Evolutionary conservation across 2,888 invertebrate species (phyloP), one percentile per base, ranked within the genome.

Genomic region (Drosophila nigricruria): DNA sequence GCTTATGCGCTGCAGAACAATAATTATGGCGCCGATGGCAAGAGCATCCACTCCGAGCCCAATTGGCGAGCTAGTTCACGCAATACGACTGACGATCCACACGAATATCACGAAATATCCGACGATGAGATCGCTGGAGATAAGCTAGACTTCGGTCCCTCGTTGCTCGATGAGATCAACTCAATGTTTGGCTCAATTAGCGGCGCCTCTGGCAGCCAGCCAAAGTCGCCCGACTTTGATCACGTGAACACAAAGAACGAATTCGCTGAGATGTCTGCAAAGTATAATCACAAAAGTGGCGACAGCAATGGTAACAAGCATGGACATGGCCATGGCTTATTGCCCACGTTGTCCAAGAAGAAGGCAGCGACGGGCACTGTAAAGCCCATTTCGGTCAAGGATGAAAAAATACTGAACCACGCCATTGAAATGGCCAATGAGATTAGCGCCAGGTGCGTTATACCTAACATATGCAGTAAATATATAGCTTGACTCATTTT

Each of bases 351-450:
- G 25, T 91, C 90, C 38, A 93, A 92, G 70, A 92, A 93, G 59
- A 91, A 91, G 59, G 81, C 91, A 66, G 81, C 90, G 47, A 90
- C 91, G 36, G 93, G 94, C 27, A 94, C 95, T 0, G 89, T 90
- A 2, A 98, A 98, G 92, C 97, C 96, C 4, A 98, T 99, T 93
- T 98, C 98, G 14, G 97, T 98, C 0, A 96, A 98, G 70, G 98
- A 98, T 90, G 96, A 97, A 92, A 97, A 96, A 92, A 97, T 97
- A 10, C 94, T 99, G 70, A 97, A 98, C 87, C 97, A 97, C 23
- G 98, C 98, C 0, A 98, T 98, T 72, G 97, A 97, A 59, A 95
- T 98, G 93, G 98, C 98, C 23, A 97, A 97, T 92, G 98, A 98
- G 93, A 95, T 98, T 70, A 97, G 97, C 49, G 95, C 96, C 53